Base-by-base conservation (phyloP, 2,888 invertebrate genomes). In the Apocheima hispidaria region DNA sequence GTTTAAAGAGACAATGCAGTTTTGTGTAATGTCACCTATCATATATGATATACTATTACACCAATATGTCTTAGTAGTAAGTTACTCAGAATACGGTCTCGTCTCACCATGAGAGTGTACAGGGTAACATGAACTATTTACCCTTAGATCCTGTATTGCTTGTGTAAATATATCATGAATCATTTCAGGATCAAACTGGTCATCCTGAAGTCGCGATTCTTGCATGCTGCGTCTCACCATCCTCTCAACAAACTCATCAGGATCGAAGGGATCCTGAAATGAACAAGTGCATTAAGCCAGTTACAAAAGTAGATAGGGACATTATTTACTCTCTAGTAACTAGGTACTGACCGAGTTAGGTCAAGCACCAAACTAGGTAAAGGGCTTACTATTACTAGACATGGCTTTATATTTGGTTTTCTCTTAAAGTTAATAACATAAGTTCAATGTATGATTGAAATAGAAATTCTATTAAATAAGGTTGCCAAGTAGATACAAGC, bases 221-320 rank as follows among this genome's bases (percentile, higher is more conserved):
- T 95, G 95, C 82, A 98, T 97, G 49, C 98, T 97, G 72, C 98
- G 94, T 96, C 99, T 98, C 36, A 99, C 99, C 79, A 99, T 93
- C 56, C 99, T 94, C 85, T 99, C 99, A 1, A 99, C 98, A 93
- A 99, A 99, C 83, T 99, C 99, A 79, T 98, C 98, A 10, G 98
- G 96, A 92, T 99, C 98, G 84, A 99, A 99, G 0, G 99, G 98
- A 81, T 99, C 99, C 98, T 99, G 75, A 57, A 88, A 86, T 36
- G 49, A n/a, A 38, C 2, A 2, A n/a, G 3, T 2, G 16, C 12
- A 14, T 16, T 44, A 28, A 5, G 2, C 16, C 6, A 26, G 6
- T 26, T 26, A n/a, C n/a, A n/a, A n/a, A n/a, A n/a, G n/a, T n/a
- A n/a, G n/a, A n/a, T n/a, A n/a, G n/a, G n/a, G n/a, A n/a, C n/a